Evolutionary conservation across 2,888 invertebrate genomes (phyloP).

Genomic region (Conomelus anceps): DNA sequence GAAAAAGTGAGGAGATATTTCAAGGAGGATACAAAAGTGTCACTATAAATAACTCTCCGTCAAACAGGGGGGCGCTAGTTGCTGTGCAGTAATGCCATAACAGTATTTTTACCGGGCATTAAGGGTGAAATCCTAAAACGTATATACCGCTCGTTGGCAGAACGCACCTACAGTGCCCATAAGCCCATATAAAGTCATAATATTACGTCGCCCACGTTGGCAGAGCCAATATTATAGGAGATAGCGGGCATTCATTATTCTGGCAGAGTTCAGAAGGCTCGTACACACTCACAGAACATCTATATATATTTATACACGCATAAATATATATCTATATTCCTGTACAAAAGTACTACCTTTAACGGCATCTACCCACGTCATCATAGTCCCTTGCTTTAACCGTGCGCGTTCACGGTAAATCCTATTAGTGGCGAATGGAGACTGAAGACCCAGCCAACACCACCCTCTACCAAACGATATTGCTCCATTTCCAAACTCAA

Average conservation of each 20-base stretch:
- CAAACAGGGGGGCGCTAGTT: not conserved
- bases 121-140: not conserved
- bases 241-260: slow-evolving; percentile 17
- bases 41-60: not conserved
- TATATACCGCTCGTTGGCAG: not conserved
- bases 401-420: too few relatives aligned
- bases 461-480: not conserved
- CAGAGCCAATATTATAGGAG: not conserved
- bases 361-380: not conserved
- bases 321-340: slow-evolving; percentile 2
- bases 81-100: not conserved
- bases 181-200: not conserved
- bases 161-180: not conserved
- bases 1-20: not conserved
- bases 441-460: not conserved
- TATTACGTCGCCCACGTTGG: not conserved
- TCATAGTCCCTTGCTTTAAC: not conserved
- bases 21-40: not conserved
- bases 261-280: not conserved
- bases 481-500: not conserved
- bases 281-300: not conserved
- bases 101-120: not conserved
- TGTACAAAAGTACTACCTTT: not conserved
- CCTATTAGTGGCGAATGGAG: not conserved
- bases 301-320: slow-evolving; percentile 17